Percentiles rank a stretch among this genome's conserved stretches.
phyloP scores from a whole-genome alignment of 2,888 invertebrate species.

The Amiota minor region DNA sequence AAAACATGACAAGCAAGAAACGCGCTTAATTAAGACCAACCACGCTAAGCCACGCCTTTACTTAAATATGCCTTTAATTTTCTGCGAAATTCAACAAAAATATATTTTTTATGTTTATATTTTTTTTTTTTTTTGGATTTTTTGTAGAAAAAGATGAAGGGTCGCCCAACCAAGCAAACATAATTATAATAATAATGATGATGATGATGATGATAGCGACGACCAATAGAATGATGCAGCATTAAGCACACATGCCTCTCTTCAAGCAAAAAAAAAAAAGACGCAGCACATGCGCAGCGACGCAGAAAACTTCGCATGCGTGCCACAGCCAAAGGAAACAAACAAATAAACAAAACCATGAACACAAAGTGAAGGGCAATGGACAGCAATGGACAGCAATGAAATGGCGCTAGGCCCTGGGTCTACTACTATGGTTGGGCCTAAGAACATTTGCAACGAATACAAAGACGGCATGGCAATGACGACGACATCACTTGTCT shows the following conservation, averaged over 20 bases:
- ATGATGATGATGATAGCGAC: not conserved
- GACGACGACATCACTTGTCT: slow-evolving; percentile 13
- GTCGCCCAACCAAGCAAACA: not conserved
- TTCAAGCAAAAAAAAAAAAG: not conserved
- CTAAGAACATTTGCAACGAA: not conserved
- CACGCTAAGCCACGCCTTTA: slow-evolving; percentile 12
- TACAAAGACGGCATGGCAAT: not conserved
- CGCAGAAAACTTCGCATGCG: slow-evolving; percentile 21
- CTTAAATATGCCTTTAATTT: slow-evolving; percentile 19
- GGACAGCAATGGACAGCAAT: not conserved
- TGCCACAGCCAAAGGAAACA: not conserved
- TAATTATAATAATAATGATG: slow-evolving; percentile 5
- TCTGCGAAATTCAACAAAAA: slow-evolving; percentile 17
- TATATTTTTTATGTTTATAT: slow-evolving; percentile 2
- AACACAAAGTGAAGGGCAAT: slow-evolving; percentile 7
- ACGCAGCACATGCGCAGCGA: slow-evolving; percentile 25
- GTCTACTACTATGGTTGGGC: not conserved
- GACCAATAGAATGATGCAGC: slow-evolving; percentile 4
- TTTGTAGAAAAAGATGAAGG: not conserved
- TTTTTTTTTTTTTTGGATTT: too few species aligned
- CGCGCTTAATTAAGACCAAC: slow-evolving; percentile 20
- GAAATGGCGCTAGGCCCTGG: too few species aligned
- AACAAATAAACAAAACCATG: not conserved
- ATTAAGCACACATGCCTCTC: not conserved
- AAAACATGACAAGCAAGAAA: slow-evolving; percentile 10